A percentile compares a stretch with the other conserved stretches of the same genome.
Conservation (phyloP, 2,797 vertebrate genomes). For the Pagetopsis macropterus region DNA sequence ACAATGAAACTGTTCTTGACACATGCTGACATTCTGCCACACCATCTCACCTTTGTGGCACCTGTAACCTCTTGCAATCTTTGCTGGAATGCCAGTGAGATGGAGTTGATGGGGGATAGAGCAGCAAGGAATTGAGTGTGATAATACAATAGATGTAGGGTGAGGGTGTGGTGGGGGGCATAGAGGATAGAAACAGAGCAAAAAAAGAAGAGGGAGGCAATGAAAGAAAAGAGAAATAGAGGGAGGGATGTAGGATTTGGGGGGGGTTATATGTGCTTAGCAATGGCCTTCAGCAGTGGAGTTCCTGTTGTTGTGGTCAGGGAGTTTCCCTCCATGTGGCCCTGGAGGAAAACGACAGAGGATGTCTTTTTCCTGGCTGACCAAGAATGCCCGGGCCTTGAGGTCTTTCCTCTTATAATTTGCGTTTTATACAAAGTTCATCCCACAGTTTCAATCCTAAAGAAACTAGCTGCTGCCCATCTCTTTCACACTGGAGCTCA, state of each 20-base stretch:
- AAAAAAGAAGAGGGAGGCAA: constrained; percentile 59
- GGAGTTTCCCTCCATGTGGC: constrained; percentile 71
- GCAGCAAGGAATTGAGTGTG: constrained; percentile 19
- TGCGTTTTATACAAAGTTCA: constrained; percentile 26
- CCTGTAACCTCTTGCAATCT: constrained; percentile 60
- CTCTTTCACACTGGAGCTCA: neutral
- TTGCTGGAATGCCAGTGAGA: constrained; percentile 33
- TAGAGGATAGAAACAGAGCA: constrained; percentile 37
- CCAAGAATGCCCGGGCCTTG: constrained; percentile 66
- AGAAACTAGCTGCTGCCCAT: neutral
- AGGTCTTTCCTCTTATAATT: constrained; percentile 52
- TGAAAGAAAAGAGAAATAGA: constrained; percentile 45
- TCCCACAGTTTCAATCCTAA: neutral
- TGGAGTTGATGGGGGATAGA: neutral
- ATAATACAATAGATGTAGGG: constrained; percentile 50
- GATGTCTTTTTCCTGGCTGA: constrained; percentile 80
- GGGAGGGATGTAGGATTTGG: too few relatives aligned
- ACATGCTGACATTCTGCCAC: neutral
- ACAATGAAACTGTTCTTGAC: neutral
- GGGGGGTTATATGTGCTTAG: constrained; percentile 38
- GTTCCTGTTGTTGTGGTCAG: constrained; percentile 80
- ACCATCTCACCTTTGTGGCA: constrained; percentile 40
- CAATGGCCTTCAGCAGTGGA: constrained; percentile 67
- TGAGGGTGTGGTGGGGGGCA: neutral
- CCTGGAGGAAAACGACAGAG: constrained; percentile 74